Evolutionary conservation across 2,888 invertebrate species (phyloP).

Genomic region (Lapara coniferarum): DNA sequence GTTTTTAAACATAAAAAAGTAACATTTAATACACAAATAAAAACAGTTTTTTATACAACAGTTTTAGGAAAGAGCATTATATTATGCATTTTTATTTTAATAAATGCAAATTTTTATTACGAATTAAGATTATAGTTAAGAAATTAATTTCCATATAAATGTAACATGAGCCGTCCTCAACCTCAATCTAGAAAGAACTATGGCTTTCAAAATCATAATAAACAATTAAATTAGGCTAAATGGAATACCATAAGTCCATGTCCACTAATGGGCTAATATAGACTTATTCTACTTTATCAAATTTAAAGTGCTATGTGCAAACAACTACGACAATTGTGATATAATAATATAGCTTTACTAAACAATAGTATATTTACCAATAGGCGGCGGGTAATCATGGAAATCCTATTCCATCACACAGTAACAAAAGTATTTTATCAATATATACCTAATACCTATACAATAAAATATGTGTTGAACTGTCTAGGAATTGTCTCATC

Average conservation of each 20-base stretch:
- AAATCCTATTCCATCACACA: slow-evolving; percentile 4
- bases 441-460: background rate
- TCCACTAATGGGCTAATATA: too few species aligned
- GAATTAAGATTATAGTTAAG: too few species aligned
- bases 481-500: background rate
- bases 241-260: too few species aligned
- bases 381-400: slow-evolving; percentile 23
- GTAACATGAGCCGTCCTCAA: too few species aligned
- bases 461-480: background rate
- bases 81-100: background rate
- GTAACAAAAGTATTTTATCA: slow-evolving; percentile 15
- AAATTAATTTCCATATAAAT: too few species aligned
- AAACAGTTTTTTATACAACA: background rate
- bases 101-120: background rate
- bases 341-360: too few species aligned
- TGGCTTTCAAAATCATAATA: too few species aligned
- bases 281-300: too few species aligned
- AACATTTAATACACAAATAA: background rate
- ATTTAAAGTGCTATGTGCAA: too few species aligned
- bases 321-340: too few species aligned
- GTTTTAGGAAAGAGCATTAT: background rate
- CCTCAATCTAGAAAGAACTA: too few species aligned
- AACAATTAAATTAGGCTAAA: too few species aligned
- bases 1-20: background rate
- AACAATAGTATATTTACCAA: slow-evolving; percentile 3